Evolutionary conservation across 1,140 invertebrate genomes (phyloP), one percentile per base, ranked within the genome.

Genomic region (Oreohelix idahoensis): DNA sequence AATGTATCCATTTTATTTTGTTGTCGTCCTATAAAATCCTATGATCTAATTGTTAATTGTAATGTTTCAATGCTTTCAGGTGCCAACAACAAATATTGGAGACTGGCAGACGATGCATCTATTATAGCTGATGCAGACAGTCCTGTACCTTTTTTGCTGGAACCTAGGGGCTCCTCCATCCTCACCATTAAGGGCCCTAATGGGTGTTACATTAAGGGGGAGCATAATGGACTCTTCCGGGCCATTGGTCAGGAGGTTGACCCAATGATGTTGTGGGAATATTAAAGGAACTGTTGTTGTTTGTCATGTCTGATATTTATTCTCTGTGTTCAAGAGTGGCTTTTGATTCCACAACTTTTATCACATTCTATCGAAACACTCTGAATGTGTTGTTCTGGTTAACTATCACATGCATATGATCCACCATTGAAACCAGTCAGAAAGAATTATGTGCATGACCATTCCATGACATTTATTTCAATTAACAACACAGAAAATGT

Each of bases 161-260:
- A 99, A 94, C 94, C 99, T 80, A 95, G 96, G 80, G 97, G 98
- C 92, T 96, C 97, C 13, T 97, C 97, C 77, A 94, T 96, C 87
- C 95, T 99, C 87, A 96, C 96, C 92, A 97, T 99, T 93, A 97
- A 97, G 93, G 94, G 94, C 53, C 90, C 91, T 13, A 92, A 93
- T 84, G 96, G 96, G 66, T 94, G 95, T 89, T 99, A 98, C 93
- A 93, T 99, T 82, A 95, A 95, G 82, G 97, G 97, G 79, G 97
- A 97, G 89, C 98, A 99, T 94, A 99, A 98, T 93, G 98, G 98
- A 73, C 95, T 95, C 81, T 96, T 99, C 93, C 96, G 96, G 90
- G 94, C 98, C 53, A 95, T 96, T 39, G 96, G 96, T 79, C 94
- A 95, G 79, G 96, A 97, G 39, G 58, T 89, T 13, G 84, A 85